A percentile compares a stretch with the other conserved stretches of the same genome.
phyloP scores from a whole-genome alignment of 1,140 invertebrate genomes.

The Bombyx mandarina region DNA sequence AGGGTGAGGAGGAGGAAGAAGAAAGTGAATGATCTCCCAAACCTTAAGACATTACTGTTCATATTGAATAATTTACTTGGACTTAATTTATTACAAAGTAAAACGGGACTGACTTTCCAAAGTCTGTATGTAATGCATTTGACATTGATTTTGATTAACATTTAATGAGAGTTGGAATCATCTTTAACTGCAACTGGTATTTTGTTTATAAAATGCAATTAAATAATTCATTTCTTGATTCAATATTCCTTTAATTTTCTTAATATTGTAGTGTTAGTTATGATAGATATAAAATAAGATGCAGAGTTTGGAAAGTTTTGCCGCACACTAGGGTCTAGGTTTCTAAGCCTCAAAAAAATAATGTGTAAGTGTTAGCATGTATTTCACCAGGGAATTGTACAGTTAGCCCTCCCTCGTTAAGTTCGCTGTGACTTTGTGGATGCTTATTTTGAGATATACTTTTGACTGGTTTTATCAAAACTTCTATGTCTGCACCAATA shows the following conservation, averaged over 20 bases:
- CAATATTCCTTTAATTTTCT: background rate
- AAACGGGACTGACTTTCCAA: slow-evolving; percentile 67
- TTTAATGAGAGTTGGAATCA: background rate
- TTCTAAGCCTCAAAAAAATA: slow-evolving; percentile 63
- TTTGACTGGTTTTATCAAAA: slow-evolving; percentile 55
- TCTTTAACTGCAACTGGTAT: too few relatives aligned
- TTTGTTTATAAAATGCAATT: too few relatives aligned
- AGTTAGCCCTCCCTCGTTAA: slow-evolving; percentile 70
- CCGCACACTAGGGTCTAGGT: slow-evolving; percentile 58
- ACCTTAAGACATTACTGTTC: slow-evolving; percentile 60
- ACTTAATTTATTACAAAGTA: slow-evolving; percentile 72
- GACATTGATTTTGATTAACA: slow-evolving; percentile 5
- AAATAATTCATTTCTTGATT: too few relatives aligned
- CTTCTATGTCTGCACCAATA: slow-evolving; percentile 36
- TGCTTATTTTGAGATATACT: slow-evolving; percentile 58
- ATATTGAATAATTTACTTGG: slow-evolving; percentile 72
- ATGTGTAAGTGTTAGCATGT: slow-evolving; percentile 69
- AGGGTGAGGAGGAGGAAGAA: slow-evolving; percentile 65
- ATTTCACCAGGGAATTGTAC: slow-evolving; percentile 68
- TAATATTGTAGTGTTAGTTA: slow-evolving; percentile 12
- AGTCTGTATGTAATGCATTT: slow-evolving; percentile 41
- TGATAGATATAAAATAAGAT: slow-evolving; percentile 30
- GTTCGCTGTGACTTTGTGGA: slow-evolving; percentile 65
- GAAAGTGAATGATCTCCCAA: slow-evolving; percentile 71
- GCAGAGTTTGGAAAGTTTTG: slow-evolving; percentile 67